These are phyloP conservation scores for Phyllotreta cruciferae DNA, from an alignment of 2,888 invertebrate species.

Conservation along the genomic window DNA sequence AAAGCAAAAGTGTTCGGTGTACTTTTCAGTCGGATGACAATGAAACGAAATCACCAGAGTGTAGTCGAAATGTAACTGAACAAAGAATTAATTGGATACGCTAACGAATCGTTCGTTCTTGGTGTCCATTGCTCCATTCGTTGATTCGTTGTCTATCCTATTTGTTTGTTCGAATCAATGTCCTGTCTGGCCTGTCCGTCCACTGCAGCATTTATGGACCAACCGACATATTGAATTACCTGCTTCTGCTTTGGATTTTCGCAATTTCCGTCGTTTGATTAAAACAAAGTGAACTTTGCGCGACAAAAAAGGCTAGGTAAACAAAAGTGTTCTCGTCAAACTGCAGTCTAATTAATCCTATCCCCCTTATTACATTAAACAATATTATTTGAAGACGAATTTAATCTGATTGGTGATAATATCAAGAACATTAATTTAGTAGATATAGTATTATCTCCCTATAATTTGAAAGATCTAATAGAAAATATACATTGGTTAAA, in stretches of 20 bases:
- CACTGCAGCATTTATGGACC: constrained; percentile 23
- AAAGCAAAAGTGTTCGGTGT: constrained; percentile 26
- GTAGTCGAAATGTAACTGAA: constrained; percentile 31
- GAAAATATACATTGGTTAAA: too few relatives aligned
- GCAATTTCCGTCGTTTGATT: constrained; percentile 32
- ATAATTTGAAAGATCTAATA: too few relatives aligned
- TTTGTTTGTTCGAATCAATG: constrained; percentile 19
- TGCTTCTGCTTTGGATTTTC: constrained; percentile 30
- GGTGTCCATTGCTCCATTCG: constrained; percentile 27
- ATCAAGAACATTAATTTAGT: too few relatives aligned
- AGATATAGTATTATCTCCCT: too few relatives aligned
- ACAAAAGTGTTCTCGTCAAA: constrained; percentile 26
- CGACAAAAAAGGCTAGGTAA: constrained; percentile 29
- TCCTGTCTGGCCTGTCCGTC: constrained; percentile 8
- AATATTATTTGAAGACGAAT: too few relatives aligned
- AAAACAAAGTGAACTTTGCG: constrained; percentile 33
- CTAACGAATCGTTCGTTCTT: constrained; percentile 33
- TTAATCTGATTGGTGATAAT: too few relatives aligned
- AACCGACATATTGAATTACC: constrained; percentile 34
- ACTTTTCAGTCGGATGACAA: constrained; percentile 29
- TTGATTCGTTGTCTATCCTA: constrained; percentile 18
- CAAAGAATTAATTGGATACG: constrained; percentile 39
- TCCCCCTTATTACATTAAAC: not conserved
- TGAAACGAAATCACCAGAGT: constrained; percentile 34
- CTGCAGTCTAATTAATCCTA: constrained; percentile 16